A percentile compares a stretch with the other conserved stretches of the same genome.
Evolutionary conservation across 2,888 invertebrate genomes (phyloP).

Genomic region (Oxytorus armatus): DNA sequence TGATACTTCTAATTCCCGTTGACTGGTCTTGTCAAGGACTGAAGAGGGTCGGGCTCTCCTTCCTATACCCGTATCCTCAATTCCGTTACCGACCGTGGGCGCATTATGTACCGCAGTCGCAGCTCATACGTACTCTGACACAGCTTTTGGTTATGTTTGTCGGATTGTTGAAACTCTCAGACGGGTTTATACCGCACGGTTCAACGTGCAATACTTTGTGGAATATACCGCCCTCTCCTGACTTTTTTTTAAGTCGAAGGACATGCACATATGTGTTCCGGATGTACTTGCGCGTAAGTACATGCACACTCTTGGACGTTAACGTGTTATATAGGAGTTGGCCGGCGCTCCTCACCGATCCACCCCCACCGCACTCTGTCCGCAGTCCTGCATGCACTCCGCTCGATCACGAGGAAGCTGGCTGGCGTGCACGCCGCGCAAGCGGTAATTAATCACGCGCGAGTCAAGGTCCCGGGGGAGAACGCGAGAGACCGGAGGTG

Average conservation of each 20-base stretch:
- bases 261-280: no score
- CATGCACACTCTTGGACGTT: slow-evolving; percentile 36
- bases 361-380: slow-evolving; percentile 39
- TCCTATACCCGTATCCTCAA: background rate
- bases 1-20: slow-evolving; percentile 34
- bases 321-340: slow-evolving; percentile 49
- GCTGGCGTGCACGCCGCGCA: slow-evolving; percentile 54
- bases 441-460: slow-evolving; percentile 70
- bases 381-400: slow-evolving; percentile 51
- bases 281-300: slow-evolving; percentile 1
- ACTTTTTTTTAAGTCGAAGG: no score
- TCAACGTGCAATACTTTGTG: background rate
- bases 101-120: no score
- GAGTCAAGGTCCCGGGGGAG: slow-evolving; percentile 69
- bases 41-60: slow-evolving; percentile 5
- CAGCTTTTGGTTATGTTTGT: no score
- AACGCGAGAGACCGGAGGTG: slow-evolving; percentile 24
- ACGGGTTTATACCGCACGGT: background rate
- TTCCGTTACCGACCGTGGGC: no score
- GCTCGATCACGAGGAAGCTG: slow-evolving; percentile 67
- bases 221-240: no score
- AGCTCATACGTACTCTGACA: no score
- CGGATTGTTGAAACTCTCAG: no score
- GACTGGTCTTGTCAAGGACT: slow-evolving; percentile 53
- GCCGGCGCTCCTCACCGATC: slow-evolving; percentile 54